These are phyloP conservation scores for Platycercus adscitus DNA, from an alignment of 2,113 vertebrate species.

Conservation along the genomic window DNA sequence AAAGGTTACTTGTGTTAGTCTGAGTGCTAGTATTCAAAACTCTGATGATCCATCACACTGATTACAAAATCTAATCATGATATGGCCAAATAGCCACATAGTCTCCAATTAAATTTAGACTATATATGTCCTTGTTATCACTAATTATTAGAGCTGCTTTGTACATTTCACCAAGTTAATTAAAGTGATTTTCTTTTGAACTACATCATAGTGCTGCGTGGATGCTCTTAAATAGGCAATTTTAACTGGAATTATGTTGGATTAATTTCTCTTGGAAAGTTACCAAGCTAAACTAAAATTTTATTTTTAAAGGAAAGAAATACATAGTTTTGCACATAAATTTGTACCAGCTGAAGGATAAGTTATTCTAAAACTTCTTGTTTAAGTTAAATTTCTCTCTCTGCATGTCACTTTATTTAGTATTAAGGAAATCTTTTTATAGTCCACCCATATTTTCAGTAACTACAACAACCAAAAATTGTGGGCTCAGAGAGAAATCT, in stretches of 20 bases:
- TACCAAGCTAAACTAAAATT: not conserved
- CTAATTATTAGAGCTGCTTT: not conserved
- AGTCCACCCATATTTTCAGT: rapidly evolving
- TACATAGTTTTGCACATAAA: not conserved
- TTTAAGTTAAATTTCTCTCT: not conserved
- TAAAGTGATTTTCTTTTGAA: not conserved
- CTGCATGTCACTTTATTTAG: not conserved
- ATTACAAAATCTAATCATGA: not conserved
- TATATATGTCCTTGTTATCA: not conserved
- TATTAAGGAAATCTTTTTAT: not conserved
- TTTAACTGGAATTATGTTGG: not conserved
- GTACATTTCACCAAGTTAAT: not conserved
- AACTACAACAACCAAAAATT: not conserved
- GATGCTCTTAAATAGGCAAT: not conserved
- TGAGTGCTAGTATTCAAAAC: not conserved
- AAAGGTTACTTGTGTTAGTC: not conserved
- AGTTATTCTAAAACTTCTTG: not conserved
- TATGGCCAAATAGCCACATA: not conserved
- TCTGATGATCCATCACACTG: not conserved
- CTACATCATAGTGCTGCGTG: not conserved
- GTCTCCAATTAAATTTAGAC: not conserved
- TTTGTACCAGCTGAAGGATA: not conserved
- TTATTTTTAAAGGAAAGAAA: not conserved
- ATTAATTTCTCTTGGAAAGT: not conserved
- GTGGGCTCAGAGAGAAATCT: not conserved